Evolutionary conservation across 2,888 invertebrate species (phyloP).

Genomic region (Hypselothyrea guttata): DNA sequence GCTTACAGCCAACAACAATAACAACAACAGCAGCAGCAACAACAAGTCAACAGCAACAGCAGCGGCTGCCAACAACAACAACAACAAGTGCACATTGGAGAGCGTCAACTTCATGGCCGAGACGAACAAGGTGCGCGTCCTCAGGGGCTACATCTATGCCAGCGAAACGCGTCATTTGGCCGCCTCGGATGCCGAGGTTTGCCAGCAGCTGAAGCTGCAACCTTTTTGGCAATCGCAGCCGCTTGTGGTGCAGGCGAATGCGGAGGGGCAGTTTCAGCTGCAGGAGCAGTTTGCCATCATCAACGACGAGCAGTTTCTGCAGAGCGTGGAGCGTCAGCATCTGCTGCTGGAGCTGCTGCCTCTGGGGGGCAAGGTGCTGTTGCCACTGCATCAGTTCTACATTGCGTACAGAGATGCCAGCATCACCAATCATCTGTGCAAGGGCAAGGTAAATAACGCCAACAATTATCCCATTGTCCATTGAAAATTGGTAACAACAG

Average conservation of each 20-base stretch:
- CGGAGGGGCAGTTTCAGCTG: slow-evolving; percentile 64
- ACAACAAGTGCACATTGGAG: slow-evolving; percentile 60
- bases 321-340: slow-evolving; percentile 84
- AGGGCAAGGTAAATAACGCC: slow-evolving; percentile 83
- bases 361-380: slow-evolving; percentile 82
- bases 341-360: slow-evolving; percentile 84
- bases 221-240: slow-evolving; percentile 80
- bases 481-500: too few species aligned
- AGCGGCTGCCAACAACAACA: slow-evolving; percentile 39
- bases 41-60: neutral
- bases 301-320: slow-evolving; percentile 84
- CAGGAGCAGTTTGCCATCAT: slow-evolving; percentile 84
- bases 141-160: slow-evolving; percentile 79
- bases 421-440: slow-evolving; percentile 83
- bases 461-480: too few species aligned
- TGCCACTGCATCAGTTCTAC: slow-evolving; percentile 85
- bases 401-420: slow-evolving; percentile 84
- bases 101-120: slow-evolving; percentile 72
- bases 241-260: slow-evolving; percentile 52
- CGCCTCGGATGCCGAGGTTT: slow-evolving; percentile 18
- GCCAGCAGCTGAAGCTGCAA: slow-evolving; percentile 71
- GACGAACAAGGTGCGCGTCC: slow-evolving; percentile 74
- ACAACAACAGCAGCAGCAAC: slow-evolving; percentile 17
- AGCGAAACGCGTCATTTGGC: slow-evolving; percentile 67
- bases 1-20: slow-evolving; percentile 44